Conservation (phyloP, 2,888 invertebrate genomes). For the Oeneis ivallda region DNA sequence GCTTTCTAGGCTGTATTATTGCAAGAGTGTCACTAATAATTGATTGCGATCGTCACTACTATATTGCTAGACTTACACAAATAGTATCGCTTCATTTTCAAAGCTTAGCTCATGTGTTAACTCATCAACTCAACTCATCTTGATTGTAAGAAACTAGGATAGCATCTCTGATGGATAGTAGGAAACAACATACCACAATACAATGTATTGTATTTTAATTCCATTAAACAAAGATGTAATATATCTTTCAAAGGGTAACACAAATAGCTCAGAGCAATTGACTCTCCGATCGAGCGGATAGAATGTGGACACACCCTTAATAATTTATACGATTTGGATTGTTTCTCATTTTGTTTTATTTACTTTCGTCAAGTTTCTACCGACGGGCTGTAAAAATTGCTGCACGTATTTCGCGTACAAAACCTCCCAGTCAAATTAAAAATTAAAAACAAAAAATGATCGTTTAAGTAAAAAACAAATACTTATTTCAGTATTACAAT, state of each 20-base stretch:
- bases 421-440: too few relatives aligned
- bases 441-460: too few relatives aligned
- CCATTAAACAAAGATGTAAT: constrained; percentile 7
- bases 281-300: constrained; percentile 23
- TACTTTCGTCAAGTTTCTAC: constrained; percentile 26
- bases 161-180: not conserved
- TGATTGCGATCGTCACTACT: too few relatives aligned
- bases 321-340: constrained; percentile 19
- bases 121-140: too few relatives aligned
- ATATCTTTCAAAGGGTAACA: constrained; percentile 14
- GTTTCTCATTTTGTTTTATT: constrained; percentile 32
- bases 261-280: constrained; percentile 23
- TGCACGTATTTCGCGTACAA: too few relatives aligned
- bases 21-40: too few relatives aligned
- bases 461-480: too few relatives aligned
- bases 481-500: too few relatives aligned
- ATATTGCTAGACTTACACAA: too few relatives aligned
- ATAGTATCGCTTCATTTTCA: too few relatives aligned
- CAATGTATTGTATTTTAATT: constrained; percentile 14
- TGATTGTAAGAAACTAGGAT: not conserved
- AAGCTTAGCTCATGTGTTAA: too few relatives aligned
- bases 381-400: constrained; percentile 4
- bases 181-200: constrained; percentile 3
- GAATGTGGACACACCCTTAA: constrained; percentile 28
- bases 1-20: too few relatives aligned